phyloP scores from a whole-genome alignment of 2,113 vertebrate species.

The Pardalotus punctatus region DNA sequence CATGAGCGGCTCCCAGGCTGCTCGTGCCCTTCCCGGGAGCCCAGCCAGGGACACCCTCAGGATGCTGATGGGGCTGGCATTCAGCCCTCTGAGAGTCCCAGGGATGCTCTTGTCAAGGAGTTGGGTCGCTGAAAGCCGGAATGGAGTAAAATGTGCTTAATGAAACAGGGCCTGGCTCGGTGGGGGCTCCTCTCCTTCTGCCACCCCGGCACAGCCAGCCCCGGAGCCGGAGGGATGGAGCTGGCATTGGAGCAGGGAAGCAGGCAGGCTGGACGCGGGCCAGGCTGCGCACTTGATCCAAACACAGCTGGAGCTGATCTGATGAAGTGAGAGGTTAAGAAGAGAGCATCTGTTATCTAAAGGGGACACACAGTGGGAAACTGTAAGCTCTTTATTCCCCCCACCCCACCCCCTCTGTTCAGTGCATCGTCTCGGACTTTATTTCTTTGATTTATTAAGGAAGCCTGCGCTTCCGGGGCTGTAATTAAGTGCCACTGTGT shows the following conservation, averaged over 20 bases:
- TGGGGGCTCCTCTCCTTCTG: neutral
- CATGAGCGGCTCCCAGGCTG: neutral
- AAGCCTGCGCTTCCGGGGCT: constrained; percentile 41
- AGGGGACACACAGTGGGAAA: constrained; percentile 48
- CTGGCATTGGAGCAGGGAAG: constrained; percentile 72
- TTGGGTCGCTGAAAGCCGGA: neutral
- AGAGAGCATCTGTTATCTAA: constrained; percentile 75
- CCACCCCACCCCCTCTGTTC: neutral
- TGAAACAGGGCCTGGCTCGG: neutral
- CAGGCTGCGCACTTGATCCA: constrained; percentile 70
- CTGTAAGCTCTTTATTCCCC: constrained; percentile 63
- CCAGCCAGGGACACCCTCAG: neutral
- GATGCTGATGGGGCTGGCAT: neutral
- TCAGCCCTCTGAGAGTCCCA: neutral
- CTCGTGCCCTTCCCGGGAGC: neutral
- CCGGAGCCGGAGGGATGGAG: neutral
- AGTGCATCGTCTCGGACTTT: constrained; percentile 47
- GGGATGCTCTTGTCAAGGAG: neutral
- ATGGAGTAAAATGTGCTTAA: neutral
- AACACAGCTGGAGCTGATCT: constrained; percentile 81
- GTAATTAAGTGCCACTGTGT: constrained; percentile 58
- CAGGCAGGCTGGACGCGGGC: constrained; percentile 33
- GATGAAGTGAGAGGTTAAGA: constrained; percentile 79
- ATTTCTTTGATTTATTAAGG: constrained; percentile 63
- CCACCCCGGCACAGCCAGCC: neutral